Evolutionary conservation across 2,113 vertebrate species (phyloP), one percentile per base, ranked within the genome.

Genomic region (Origma solitaria): DNA sequence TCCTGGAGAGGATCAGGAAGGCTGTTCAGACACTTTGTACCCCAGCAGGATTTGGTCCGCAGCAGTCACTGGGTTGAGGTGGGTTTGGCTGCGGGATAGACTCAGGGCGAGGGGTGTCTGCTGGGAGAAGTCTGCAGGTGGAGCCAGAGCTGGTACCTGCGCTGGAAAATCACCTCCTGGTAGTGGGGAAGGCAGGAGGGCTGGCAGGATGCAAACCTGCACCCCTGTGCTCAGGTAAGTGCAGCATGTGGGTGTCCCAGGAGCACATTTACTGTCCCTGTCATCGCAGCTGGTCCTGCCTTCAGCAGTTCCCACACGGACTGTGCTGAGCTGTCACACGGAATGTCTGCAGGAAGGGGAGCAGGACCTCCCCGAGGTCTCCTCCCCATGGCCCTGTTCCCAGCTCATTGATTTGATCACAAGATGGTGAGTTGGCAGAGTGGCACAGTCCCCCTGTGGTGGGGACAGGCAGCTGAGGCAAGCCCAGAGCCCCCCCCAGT

Each of bases 341-440:
- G 31, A 14, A 54, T 0, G 2, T 6, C 30, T 5, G 23, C 12
- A 2, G 65, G 40, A 22, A 47, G 31, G 49, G 19, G 3, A 53
- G n/a, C 51, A 28, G 18, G 25, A 9, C 21, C 30, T 24, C 28
- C 50, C 53, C 1, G 3, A 28, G 16, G 2, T 6, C 40, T 51
- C 64, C 82, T 42, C 73, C 44, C 72, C 45, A 0, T 0, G 38
- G 20, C 24, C 35, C 47, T 1, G 17, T 7, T 30, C 60, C 69
- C 75, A 70, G 56, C 0, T 4, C 54, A 37, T 40, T 1, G 2
- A 21, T 54, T 31, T 35, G 61, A 14, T 79, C 57, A 5, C 49
- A 9, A 2, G 42, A 15, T 0, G 9, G 28, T 3, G 8, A 37
- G 50, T 0, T 1, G 9, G 30, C 70, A 60, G 65, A 0, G 1